phyloP scores from a whole-genome alignment of 92 coral and sea anemone species.

The Heteractis magnifica region DNA sequence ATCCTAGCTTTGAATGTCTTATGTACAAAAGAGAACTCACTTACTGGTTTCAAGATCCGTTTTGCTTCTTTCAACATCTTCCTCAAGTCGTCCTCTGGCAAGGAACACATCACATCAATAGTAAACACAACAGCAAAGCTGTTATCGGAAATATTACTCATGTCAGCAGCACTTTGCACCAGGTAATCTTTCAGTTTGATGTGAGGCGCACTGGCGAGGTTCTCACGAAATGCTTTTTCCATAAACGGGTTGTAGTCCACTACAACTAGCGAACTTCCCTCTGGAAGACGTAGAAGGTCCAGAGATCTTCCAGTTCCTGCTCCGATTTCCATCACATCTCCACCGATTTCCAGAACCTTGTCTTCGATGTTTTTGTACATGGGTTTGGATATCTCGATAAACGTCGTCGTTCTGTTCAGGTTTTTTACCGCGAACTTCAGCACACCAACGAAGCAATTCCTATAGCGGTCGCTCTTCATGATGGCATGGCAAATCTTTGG shows the following conservation, averaged over 20 bases:
- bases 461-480: no score
- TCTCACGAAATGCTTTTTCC: slow-evolving; percentile 42
- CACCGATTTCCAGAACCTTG: slow-evolving; percentile 31
- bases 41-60: slow-evolving; percentile 72
- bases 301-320: slow-evolving; percentile 68
- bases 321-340: slow-evolving; percentile 71
- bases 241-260: slow-evolving; percentile 60
- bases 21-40: background rate
- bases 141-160: slow-evolving; percentile 49
- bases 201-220: slow-evolving; percentile 34
- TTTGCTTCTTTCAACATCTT: slow-evolving; percentile 58
- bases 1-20: no score
- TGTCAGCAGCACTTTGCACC: slow-evolving; percentile 56
- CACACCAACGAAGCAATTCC: no score
- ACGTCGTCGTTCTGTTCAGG: no score
- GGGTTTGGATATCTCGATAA: no score
- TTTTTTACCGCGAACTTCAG: no score
- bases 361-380: background rate
- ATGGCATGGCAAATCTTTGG: no score
- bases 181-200: slow-evolving; percentile 57
- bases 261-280: slow-evolving; percentile 54
- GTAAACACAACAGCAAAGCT: slow-evolving; percentile 60
- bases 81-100: slow-evolving; percentile 29
- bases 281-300: slow-evolving; percentile 39
- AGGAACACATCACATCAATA: slow-evolving; percentile 60